phyloP scores from a whole-genome alignment of 2,888 invertebrate genomes.

The Aleiodes leptofemur region DNA sequence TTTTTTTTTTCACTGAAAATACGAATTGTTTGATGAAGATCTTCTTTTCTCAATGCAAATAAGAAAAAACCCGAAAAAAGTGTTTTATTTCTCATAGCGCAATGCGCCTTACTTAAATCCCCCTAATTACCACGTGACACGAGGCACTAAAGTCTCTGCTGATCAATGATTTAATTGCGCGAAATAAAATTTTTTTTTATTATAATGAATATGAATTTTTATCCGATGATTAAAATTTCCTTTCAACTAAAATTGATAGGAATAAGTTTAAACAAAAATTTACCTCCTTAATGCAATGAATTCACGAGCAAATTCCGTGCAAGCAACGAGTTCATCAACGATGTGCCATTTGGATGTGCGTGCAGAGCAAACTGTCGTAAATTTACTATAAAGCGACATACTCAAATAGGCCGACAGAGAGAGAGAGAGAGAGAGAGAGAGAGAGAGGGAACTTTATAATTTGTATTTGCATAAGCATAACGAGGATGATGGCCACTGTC shows the following conservation, averaged over 20 bases:
- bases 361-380: constrained; percentile 28
- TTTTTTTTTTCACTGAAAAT: too few species aligned
- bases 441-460: constrained; percentile 15
- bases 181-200: too few species aligned
- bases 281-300: constrained; percentile 26
- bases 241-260: neutral
- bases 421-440: constrained; percentile 11
- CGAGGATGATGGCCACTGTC: constrained; percentile 10
- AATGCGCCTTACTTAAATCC: too few species aligned
- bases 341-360: constrained; percentile 26
- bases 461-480: constrained; percentile 28
- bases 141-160: too few species aligned
- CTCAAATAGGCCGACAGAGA: constrained; percentile 8
- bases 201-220: neutral
- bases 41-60: neutral
- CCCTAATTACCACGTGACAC: too few species aligned
- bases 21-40: neutral
- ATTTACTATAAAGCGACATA: constrained; percentile 28
- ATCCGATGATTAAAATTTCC: neutral
- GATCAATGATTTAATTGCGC: too few species aligned
- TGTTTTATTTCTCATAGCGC: too few species aligned
- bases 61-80: too few species aligned
- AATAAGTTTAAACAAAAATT: constrained; percentile 12
- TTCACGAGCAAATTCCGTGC: constrained; percentile 37
- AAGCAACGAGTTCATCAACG: constrained; percentile 37